phyloP scores from a whole-genome alignment of 2,888 invertebrate species.

The Dryadula phaetusa region DNA sequence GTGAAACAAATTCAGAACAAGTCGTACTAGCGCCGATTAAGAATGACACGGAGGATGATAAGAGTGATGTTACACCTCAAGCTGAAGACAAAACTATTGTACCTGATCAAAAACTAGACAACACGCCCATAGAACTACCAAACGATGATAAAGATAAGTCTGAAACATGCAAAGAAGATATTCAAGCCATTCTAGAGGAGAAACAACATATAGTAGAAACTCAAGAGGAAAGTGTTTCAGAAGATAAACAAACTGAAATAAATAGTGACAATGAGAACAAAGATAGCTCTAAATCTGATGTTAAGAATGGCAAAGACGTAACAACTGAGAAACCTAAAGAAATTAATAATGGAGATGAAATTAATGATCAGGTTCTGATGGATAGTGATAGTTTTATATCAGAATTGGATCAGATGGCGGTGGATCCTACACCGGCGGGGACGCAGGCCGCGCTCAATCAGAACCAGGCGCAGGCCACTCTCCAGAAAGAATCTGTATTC shows the following conservation, averaged over 20 bases:
- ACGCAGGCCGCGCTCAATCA: conserved; percentile 58
- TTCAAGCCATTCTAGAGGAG: conserved; percentile 55
- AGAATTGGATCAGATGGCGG: conserved; percentile 81
- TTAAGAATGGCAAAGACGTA: conserved; percentile 64
- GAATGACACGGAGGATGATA: conserved; percentile 65
- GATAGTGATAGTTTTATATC: conserved; percentile 81
- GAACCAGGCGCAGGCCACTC: conserved; percentile 66
- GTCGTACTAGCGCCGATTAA: conserved; percentile 68
- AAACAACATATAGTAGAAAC: conserved; percentile 48
- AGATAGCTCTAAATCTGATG: conserved; percentile 59
- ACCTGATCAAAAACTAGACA: conserved; percentile 58
- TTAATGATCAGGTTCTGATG: conserved; percentile 66
- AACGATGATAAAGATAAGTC: conserved; percentile 65
- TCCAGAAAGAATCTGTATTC: conserved; percentile 97
- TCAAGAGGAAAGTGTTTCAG: conserved; percentile 46
- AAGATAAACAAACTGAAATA: conserved; percentile 59
- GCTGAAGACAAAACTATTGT: conserved; percentile 59
- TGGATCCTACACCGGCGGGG: conserved; percentile 74
- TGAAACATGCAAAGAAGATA: conserved; percentile 57
- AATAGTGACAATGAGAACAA: conserved; percentile 58
- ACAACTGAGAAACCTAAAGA: conserved; percentile 68
- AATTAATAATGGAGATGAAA: conserved; percentile 59
- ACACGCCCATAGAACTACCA: conserved; percentile 58
- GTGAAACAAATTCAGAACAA: conserved; percentile 68
- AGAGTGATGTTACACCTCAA: conserved; percentile 63